These are phyloP conservation scores for Stenolophus ochropezus DNA, from an alignment of 2,888 invertebrate species.

Conservation along the genomic window DNA sequence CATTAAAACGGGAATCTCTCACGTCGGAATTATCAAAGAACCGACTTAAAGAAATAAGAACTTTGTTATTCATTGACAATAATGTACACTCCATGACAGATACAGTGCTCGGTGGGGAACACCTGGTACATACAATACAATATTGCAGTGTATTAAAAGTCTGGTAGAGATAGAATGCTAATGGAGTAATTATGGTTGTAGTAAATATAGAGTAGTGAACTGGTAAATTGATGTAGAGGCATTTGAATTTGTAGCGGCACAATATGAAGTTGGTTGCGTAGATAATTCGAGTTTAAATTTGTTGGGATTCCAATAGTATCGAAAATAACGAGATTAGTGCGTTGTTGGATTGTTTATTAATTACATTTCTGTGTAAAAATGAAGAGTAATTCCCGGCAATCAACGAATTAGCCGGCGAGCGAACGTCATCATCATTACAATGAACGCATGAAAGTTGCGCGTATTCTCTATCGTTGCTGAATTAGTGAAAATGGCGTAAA, in stretches of 20 bases:
- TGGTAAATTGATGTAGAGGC: too few species aligned
- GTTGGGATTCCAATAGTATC: background rate
- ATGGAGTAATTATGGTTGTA: too few species aligned
- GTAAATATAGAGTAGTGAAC: too few species aligned
- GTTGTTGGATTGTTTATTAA: slow-evolving; percentile 13
- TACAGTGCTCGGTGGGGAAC: too few species aligned
- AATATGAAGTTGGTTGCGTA: background rate
- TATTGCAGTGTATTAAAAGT: too few species aligned
- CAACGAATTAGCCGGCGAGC: background rate
- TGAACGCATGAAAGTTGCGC: slow-evolving; percentile 10
- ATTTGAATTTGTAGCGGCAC: too few species aligned
- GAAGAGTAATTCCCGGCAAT: background rate
- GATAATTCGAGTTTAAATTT: background rate
- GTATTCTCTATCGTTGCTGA: slow-evolving; percentile 33
- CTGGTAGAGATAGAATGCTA: too few species aligned
- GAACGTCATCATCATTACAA: slow-evolving; percentile 11
- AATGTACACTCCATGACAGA: too few species aligned
- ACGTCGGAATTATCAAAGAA: background rate
- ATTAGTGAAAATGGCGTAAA: slow-evolving; percentile 58
- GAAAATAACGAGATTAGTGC: slow-evolving; percentile 3
- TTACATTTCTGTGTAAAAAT: slow-evolving; percentile 13
- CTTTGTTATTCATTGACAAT: too few species aligned
- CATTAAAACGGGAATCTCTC: background rate
- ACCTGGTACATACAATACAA: too few species aligned
- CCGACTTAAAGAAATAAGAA: too few species aligned